Evolutionary conservation across 2,113 vertebrate species (phyloP).

Genomic region (Bubo bubo): DNA sequence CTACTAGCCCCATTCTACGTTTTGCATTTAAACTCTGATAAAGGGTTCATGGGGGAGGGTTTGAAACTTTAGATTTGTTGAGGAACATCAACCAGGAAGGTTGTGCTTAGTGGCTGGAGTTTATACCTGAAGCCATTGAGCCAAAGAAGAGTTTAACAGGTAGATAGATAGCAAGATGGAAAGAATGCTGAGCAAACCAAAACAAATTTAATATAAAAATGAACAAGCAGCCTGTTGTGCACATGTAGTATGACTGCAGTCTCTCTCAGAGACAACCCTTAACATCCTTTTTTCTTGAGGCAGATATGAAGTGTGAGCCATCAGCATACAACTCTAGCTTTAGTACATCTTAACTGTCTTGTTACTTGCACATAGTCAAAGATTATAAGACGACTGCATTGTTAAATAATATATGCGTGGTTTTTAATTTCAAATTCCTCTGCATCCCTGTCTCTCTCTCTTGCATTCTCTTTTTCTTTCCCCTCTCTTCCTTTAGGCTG

Average conservation of each 20-base stretch:
- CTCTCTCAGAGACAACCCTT: background rate
- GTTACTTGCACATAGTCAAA: background rate
- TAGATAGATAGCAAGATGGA: background rate
- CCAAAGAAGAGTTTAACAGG: background rate
- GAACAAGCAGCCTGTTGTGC: background rate
- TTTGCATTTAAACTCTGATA: background rate
- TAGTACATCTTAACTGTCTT: background rate
- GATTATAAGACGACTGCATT: background rate
- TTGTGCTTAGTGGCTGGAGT: background rate
- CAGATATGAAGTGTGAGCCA: background rate
- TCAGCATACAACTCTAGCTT: background rate
- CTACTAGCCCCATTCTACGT: background rate
- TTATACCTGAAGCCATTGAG: background rate
- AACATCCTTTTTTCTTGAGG: background rate
- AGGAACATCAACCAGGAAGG: background rate
- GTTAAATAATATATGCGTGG: background rate
- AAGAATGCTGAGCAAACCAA: background rate
- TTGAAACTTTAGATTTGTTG: background rate
- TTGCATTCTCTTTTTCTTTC: background rate
- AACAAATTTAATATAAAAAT: background rate
- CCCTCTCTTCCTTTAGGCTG: conserved; percentile 65
- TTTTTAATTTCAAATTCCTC: background rate
- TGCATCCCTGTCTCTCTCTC: background rate
- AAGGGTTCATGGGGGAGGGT: background rate
- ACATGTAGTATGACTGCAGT: background rate